Evolutionary conservation across 1,140 invertebrate species (phyloP), one percentile per base, ranked within the genome.

Genomic region (Drosophila quadrilineata): DNA sequence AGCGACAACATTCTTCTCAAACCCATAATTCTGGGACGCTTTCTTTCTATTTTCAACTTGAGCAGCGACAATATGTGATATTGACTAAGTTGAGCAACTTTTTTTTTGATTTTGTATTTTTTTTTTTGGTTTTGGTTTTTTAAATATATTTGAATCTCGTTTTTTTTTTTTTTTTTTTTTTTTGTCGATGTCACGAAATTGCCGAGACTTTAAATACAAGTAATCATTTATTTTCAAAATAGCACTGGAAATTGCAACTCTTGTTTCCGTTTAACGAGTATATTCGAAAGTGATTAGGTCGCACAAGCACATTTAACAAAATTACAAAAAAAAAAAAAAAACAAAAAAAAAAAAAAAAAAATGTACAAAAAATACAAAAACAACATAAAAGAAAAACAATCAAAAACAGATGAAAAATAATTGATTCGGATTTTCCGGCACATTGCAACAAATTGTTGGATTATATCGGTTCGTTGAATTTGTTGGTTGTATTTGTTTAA

Each of bases 1-100:
- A 45, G 17, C 29, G n/a, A n/a, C n/a, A 70, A 50, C 28, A 63
- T 50, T 50, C 28, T 43, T 29, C 40, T 50, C 62, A 63, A 54
- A 43, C 65, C n/a, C n/a, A n/a, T 56, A 63, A 56, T 77, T 77
- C 73, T 75, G 43, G 38, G 49, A 62, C 71, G 60, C 56, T 74
- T 66, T 66, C 60, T 73, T 73, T 70, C 62, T 71, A 62, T 67
- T 53, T 57, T 68, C 28, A 41, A 52, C 43, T 52, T 40, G 31
- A 35, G 12, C 10, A 53, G 38, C 17, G 19, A 38, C 31, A 16
- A 0, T 35, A 8, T 29, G 38, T 49, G 8, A 5, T 5, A 9
- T 29, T 26, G 5, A 4, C 8, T 29, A 9, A 4, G 10, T 1
- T 29, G 8, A 6, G 28, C n/a, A n/a, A 1, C 8, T 29, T 19